A percentile compares a stretch with the other conserved stretches of the same genome.
Conservation (phyloP, 2,888 invertebrate species). For the Charanyca ferruginea region DNA sequence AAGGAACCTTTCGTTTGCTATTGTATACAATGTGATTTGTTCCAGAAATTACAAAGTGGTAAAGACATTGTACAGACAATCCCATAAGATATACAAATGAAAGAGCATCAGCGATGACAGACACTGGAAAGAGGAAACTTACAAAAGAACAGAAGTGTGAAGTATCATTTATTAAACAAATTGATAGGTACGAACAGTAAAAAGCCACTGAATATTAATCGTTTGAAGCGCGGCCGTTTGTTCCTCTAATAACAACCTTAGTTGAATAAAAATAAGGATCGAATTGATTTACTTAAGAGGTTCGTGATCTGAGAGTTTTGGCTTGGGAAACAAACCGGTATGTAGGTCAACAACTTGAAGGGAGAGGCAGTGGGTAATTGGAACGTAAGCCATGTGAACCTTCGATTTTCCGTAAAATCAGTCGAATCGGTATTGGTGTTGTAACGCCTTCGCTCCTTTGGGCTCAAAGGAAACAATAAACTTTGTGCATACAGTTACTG, state of each 20-base stretch:
- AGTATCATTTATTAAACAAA: constrained; percentile 72
- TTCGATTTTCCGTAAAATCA: constrained; percentile 70
- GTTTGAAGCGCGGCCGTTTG: constrained; percentile 52
- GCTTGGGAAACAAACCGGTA: constrained; percentile 65
- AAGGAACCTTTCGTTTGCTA: constrained; percentile 29
- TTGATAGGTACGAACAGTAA: constrained; percentile 74
- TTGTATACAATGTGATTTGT: constrained; percentile 34
- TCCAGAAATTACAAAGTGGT: constrained; percentile 4
- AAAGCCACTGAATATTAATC: constrained; percentile 74
- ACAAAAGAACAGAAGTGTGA: constrained; percentile 64
- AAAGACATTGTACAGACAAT: constrained; percentile 4
- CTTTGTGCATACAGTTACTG: constrained; percentile 19
- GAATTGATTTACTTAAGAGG: constrained; percentile 65
- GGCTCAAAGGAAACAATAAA: constrained; percentile 29
- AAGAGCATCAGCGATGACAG: constrained; percentile 40
- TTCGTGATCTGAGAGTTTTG: constrained; percentile 67
- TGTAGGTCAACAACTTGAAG: constrained; percentile 77
- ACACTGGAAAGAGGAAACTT: constrained; percentile 46
- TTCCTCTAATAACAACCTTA: constrained; percentile 66
- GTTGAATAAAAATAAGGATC: constrained; percentile 63
- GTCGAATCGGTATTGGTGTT: constrained; percentile 54
- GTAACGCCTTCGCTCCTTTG: constrained; percentile 44
- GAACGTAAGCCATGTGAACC: constrained; percentile 70
- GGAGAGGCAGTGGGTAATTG: constrained; percentile 73
- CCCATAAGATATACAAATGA: constrained; percentile 36